Base-by-base conservation (phyloP, 1,140 invertebrate species). In the Scaptomyza montana region DNA sequence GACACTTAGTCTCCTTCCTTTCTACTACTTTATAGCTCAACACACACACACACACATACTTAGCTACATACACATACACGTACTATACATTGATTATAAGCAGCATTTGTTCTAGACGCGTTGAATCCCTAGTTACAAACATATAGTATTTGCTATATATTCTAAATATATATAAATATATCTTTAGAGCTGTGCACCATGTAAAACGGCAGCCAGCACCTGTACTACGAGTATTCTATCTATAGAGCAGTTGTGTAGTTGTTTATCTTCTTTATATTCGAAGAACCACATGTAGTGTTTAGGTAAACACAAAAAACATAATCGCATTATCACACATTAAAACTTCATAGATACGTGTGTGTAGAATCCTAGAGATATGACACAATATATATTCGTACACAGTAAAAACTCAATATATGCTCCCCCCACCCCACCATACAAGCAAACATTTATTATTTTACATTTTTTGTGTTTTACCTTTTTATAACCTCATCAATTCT, bases 351-450 rank as follows among this genome's bases (percentile, higher is more conserved):
- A 39, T 30, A 30, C 36, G 54, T 56, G 36, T 39, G 55, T 43
- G 46, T 67, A 67, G 64, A 19, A 12, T 25, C 33, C 55, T 72
- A 72, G 69, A 72, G 69, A 49, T 72, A 59, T 72, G 69, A 72
- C 69, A 67, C 63, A 62, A 61, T 47, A 39, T 36, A 47, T n/a
- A 36, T 10, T 36, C 54, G 50, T 30, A 30, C 13, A 60, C 46
- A 59, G 57, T 61, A 21, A 36, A 41, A 16, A 57, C 28, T 30
- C 7, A n/a, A 28, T 53, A 45, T 45, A 53, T 16, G 28, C 7
- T 63, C 9, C 60, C 12, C 33, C 21, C 21, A 2, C 21, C 21
- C 21, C 21, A 25, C 21, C 12, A 13, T 8, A 46, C n/a, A 9
- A 47, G 5, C 46, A 25, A 41, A 41, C 10, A 43, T 36, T 19